Evolutionary conservation across 2,888 invertebrate species (phyloP), one percentile per base, ranked within the genome.

Genomic region (Meghimatium bilineatum): DNA sequence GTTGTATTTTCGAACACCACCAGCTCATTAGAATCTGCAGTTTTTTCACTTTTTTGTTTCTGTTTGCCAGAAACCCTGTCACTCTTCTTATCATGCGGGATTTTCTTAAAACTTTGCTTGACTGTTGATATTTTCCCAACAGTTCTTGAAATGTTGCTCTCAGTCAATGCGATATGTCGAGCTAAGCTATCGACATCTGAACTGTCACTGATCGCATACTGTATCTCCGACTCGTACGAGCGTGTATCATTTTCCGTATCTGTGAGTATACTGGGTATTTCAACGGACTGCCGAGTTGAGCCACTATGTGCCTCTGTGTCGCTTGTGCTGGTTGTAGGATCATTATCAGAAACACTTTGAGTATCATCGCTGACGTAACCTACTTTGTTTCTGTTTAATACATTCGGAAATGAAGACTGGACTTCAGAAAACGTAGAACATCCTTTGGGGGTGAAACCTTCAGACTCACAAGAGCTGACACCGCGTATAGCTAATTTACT

Each of bases 171-270:
- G 23, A 74, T 74, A 66, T 67, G 44, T 38, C 44, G 56, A 1
- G 44, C 78, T 32, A 78, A 23, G 20, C 78, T 78, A 14, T 78
- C 71, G 12, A 81, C 34, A 23, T 81, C 74, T 23, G 81, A 81
- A 44, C 36, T 60, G 2, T 81, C 81, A 14, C 72, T 72, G 26
- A 56, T 63, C 29, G 74, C 29, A 32, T 17, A 34, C 17, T 38
- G 72, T 32, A 20, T 14, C 20, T 56, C 81, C 6, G 74, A 81
- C 20, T 29, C 17, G 38, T 63, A 74, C 0, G 81, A 36, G 3
- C 23, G 12, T 8, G 38, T 71, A 26, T 80, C 80, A 14, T 49
- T 71, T 10, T 71, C 66, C 29, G 44, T 38, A 32, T 67, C 67
- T 3, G 38, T 23, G n/a, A 17, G 36, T 23, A 77, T 77, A 17